phyloP scores from a whole-genome alignment of 2,113 vertebrate genomes.

The Embiotoca jacksoni region DNA sequence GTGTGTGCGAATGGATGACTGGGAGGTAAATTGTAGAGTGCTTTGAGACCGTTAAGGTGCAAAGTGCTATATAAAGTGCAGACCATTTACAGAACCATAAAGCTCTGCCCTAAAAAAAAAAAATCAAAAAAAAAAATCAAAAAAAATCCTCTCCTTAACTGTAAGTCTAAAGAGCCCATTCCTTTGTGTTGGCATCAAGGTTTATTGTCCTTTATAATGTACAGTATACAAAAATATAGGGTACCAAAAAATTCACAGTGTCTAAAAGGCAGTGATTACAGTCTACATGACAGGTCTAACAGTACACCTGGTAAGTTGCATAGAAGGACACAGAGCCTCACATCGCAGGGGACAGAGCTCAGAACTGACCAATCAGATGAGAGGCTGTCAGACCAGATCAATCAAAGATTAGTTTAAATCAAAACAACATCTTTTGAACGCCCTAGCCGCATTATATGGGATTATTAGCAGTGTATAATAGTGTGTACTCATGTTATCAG shows the following conservation, averaged over 20 bases:
- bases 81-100: no score
- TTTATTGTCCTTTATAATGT: constrained; percentile 94
- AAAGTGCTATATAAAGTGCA: no score
- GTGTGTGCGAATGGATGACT: no score
- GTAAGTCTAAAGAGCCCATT: not conserved
- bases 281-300: constrained; percentile 91
- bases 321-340: constrained; percentile 89
- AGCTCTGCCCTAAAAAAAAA: not conserved
- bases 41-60: no score
- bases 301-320: constrained; percentile 92
- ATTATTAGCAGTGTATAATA: not conserved
- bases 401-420: not conserved
- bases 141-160: not conserved
- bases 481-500: not conserved
- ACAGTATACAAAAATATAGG: constrained; percentile 98
- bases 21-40: no score
- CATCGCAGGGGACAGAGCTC: constrained; percentile 70
- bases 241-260: constrained; percentile 97
- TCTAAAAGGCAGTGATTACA: constrained; percentile 97
- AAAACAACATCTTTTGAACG: not conserved
- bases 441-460: not conserved
- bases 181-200: constrained; percentile 81
- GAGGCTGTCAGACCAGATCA: constrained; percentile 4
- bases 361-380: constrained; percentile 47
- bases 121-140: not conserved